Conservation (phyloP, 2,888 invertebrate genomes). For the Aethes cnicana region DNA sequence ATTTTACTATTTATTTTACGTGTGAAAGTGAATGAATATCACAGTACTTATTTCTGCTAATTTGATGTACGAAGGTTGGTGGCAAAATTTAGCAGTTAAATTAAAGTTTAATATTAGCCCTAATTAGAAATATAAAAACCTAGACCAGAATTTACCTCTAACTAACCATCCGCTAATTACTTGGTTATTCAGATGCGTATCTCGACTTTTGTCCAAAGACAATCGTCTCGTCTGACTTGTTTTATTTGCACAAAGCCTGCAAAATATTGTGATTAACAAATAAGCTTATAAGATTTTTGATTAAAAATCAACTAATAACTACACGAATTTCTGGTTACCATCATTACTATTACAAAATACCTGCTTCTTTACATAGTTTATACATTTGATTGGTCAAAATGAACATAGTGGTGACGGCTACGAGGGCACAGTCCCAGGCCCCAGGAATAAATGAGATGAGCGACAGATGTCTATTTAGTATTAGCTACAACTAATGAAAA, state of each 20-base stretch:
- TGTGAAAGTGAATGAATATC: constrained; percentile 71
- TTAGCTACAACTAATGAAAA: constrained; percentile 15
- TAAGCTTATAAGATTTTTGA: constrained; percentile 53
- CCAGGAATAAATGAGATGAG: constrained; percentile 16
- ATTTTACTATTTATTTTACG: constrained; percentile 45
- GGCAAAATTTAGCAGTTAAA: constrained; percentile 36
- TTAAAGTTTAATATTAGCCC: constrained; percentile 34
- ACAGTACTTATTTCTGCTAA: constrained; percentile 68
- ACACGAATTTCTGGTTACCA: constrained; percentile 55
- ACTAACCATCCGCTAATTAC: constrained; percentile 52
- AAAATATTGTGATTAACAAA: constrained; percentile 44
- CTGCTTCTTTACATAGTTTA: constrained; percentile 60
- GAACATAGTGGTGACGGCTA: constrained; percentile 36
- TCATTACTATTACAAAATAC: constrained; percentile 57
- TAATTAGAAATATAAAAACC: constrained; percentile 57
- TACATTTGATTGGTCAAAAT: constrained; percentile 59
- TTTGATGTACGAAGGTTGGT: constrained; percentile 48
- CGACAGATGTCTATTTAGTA: constrained; percentile 17
- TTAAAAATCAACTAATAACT: constrained; percentile 56
- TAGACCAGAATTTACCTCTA: constrained; percentile 61
- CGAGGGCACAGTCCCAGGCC: constrained; percentile 7
- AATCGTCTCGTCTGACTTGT: constrained; percentile 39
- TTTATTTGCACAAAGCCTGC: constrained; percentile 39
- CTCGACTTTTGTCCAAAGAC: constrained; percentile 28
- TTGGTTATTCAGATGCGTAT: constrained; percentile 17